These are phyloP conservation scores for Cheilosia pagana DNA, from an alignment of 2,888 invertebrate genomes.

Conservation along the genomic window DNA sequence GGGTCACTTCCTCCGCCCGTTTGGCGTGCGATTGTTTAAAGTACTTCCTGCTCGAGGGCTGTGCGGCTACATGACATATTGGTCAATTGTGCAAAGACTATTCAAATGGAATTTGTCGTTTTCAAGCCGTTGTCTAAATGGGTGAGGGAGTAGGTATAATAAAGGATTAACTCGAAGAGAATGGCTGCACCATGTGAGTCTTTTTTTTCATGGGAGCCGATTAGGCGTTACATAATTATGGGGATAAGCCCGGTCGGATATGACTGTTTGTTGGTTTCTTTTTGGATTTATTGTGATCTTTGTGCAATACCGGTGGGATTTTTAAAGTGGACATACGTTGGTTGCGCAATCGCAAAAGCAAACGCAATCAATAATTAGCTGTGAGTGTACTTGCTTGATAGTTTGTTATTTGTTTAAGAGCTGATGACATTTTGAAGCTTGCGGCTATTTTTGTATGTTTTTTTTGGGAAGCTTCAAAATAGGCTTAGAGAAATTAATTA, in stretches of 20 bases:
- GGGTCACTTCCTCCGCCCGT: constrained; percentile 72
- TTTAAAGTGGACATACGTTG: too few species aligned
- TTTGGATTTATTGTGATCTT: neutral
- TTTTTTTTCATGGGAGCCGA: constrained; percentile 2
- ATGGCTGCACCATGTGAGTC: constrained; percentile 17
- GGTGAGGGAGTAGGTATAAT: constrained; percentile 3
- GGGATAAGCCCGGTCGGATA: constrained; percentile 9
- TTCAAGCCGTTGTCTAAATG: constrained; percentile 70
- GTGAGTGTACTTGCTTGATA: too few species aligned
- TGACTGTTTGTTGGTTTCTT: neutral
- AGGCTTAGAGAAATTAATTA: too few species aligned
- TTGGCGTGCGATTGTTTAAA: constrained; percentile 60
- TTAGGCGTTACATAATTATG: constrained; percentile 37
- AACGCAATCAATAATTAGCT: too few species aligned
- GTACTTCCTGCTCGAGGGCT: constrained; percentile 73
- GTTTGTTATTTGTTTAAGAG: too few species aligned
- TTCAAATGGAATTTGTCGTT: constrained; percentile 64
- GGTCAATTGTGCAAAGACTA: constrained; percentile 60
- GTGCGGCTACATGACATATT: constrained; percentile 61
- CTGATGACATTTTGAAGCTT: too few species aligned
- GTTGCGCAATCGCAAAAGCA: too few species aligned
- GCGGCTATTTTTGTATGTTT: too few species aligned
- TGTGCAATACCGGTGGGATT: neutral
- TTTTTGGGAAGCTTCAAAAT: too few species aligned
- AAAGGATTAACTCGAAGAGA: constrained; percentile 57